Evolutionary conservation across 2,113 vertebrate genomes (phyloP), one percentile per base, ranked within the genome.

Genomic region (Dryoscopus gambensis): DNA sequence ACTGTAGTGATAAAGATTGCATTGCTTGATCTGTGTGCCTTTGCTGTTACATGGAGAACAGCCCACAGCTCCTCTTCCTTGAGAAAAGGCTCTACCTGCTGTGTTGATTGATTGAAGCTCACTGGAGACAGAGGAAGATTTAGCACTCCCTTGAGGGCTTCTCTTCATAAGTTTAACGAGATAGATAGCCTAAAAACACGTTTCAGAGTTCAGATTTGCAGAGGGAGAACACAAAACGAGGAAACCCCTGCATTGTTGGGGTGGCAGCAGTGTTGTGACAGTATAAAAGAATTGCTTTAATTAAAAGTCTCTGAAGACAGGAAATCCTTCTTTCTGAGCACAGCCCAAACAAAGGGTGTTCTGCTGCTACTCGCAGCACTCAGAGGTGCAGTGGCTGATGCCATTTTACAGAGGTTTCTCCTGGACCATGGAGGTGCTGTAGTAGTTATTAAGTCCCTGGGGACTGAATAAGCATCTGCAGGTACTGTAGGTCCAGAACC

Each of bases 21-120:
- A 52, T 75, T 64, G 78, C 86, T 62, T 69, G 69, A 81, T 84
- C 42, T 57, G 71, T 67, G 59, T 52, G 69, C 64, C 39, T 90
- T 59, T 56, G 86, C 95, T 84, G 55, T 53, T 89, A 70, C 11
- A 50, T 86, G 52, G 59, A 56, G 46, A 95, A 77, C 83, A 86
- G 83, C 73, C 93, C 82, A 70, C 71, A 84, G 92, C 82, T 92
- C 75, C 75, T 74, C 68, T 83, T 67, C 50, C 55, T 70, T 55
- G 44, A 92, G 70, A 46, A 90, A 83, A 87, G 80, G 44, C 86
- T 92, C 68, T 89, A 59, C 94, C 93, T 93, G 94, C 96, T 96
- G 89, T 74, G 52, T 46, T 95, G 96, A 95, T 93, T 93, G 95
- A 95, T 81, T 84, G 84, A 91, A 89, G 65, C 62, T 92, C 83